Evolutionary conservation across 2,113 vertebrate species (phyloP).

Genomic region (Petroica traversi): DNA sequence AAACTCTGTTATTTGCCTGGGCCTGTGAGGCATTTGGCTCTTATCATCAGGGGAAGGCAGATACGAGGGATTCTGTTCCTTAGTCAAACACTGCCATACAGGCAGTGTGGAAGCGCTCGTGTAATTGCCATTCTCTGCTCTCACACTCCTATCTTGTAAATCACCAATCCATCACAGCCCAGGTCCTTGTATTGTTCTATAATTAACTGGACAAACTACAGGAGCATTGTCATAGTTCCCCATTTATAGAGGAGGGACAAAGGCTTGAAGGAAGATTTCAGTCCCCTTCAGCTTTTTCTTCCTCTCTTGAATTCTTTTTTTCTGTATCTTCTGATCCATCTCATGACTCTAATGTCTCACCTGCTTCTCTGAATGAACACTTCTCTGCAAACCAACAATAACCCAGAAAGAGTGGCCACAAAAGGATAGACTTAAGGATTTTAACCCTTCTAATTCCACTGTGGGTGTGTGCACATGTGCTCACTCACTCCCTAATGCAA

Average conservation of each 20-base stretch:
- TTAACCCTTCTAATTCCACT: slow-evolving; percentile 15
- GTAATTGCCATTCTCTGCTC: slow-evolving; percentile 69
- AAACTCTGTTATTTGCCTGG: slow-evolving; percentile 21
- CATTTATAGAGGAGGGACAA: slow-evolving; percentile 27
- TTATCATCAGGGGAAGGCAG: slow-evolving; percentile 68
- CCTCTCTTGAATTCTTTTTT: neutral
- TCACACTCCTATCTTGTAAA: slow-evolving; percentile 78
- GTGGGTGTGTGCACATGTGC: neutral
- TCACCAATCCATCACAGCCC: slow-evolving; percentile 82
- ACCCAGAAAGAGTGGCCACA: neutral
- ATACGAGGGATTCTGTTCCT: slow-evolving; percentile 45
- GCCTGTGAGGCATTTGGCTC: slow-evolving; percentile 31
- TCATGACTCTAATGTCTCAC: slow-evolving; percentile 11
- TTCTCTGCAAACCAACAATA: slow-evolving; percentile 24
- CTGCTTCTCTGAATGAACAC: slow-evolving; percentile 21
- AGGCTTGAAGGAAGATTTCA: slow-evolving; percentile 35
- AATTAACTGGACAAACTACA: slow-evolving; percentile 75
- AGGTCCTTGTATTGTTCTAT: slow-evolving; percentile 76
- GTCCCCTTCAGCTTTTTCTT: slow-evolving; percentile 26
- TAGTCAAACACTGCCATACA: slow-evolving; percentile 50
- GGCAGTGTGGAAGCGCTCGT: slow-evolving; percentile 14
- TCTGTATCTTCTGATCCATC: slow-evolving; percentile 31
- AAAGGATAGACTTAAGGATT: neutral
- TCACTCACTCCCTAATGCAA: neutral
- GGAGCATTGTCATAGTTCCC: slow-evolving; percentile 42